Percentiles rank a stretch among this genome's conserved stretches.
Evolutionary conservation across 2,797 vertebrate genomes (phyloP).

Genomic region (Pangasius larnaudii): DNA sequence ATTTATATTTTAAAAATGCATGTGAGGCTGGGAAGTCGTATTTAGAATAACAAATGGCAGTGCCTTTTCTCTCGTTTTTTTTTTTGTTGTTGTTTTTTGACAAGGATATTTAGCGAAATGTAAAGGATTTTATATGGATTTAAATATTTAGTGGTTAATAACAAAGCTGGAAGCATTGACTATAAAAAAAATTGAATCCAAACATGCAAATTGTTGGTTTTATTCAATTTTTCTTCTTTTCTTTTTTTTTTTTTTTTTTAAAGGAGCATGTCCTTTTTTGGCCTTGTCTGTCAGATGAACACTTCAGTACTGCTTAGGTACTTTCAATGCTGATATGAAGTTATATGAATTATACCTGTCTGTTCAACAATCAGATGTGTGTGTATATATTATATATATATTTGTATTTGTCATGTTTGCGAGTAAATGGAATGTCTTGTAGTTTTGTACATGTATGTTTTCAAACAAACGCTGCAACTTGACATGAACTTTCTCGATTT

Average conservation of each 20-base stretch:
- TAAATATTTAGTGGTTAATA: slow-evolving; percentile 61
- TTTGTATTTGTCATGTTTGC: slow-evolving; percentile 42
- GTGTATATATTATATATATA: slow-evolving; percentile 43
- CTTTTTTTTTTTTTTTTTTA: slow-evolving; percentile 21
- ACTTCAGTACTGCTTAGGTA: slow-evolving; percentile 72
- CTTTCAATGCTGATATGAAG: slow-evolving; percentile 74
- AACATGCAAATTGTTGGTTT: slow-evolving; percentile 21
- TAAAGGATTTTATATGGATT: slow-evolving; percentile 75
- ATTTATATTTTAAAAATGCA: slow-evolving; percentile 89
- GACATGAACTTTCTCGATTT: slow-evolving; percentile 59
- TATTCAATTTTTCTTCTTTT: background rate
- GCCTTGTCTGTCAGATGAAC: slow-evolving; percentile 45
- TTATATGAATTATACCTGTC: slow-evolving; percentile 69
- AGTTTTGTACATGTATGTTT: slow-evolving; percentile 61
- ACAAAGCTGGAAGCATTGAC: slow-evolving; percentile 59
- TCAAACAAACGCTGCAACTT: slow-evolving; percentile 58
- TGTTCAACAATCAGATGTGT: slow-evolving; percentile 64
- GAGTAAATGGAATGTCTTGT: slow-evolving; percentile 61
- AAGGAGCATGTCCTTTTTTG: slow-evolving; percentile 38
- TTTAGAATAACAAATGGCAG: slow-evolving; percentile 92
- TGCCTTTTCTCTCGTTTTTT: slow-evolving; percentile 88
- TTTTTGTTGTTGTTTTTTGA: slow-evolving; percentile 81
- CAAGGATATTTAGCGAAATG: slow-evolving; percentile 74
- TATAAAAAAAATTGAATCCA: background rate
- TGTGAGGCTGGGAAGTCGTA: slow-evolving; percentile 87